phyloP scores from a whole-genome alignment of 2,113 vertebrate species.

The Damaliscus lunatus region DNA sequence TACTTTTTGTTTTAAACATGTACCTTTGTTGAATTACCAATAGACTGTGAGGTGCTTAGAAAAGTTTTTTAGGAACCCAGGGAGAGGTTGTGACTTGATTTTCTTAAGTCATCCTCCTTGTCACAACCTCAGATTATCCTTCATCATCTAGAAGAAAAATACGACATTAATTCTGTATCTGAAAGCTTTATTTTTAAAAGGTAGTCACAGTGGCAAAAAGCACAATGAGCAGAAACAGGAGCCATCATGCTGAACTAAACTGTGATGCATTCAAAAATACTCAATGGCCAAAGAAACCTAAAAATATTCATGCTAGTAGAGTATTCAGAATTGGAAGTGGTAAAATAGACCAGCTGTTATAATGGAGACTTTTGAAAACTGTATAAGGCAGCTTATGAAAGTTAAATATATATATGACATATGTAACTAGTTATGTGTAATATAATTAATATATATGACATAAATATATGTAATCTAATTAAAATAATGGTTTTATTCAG shows the following conservation, averaged over 20 bases:
- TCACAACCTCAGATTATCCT: neutral
- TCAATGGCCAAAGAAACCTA: neutral
- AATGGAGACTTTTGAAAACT: neutral
- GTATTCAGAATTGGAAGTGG: neutral
- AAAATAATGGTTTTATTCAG: conserved; percentile 9
- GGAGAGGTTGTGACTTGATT: neutral
- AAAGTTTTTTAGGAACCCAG: neutral
- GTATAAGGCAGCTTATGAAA: neutral
- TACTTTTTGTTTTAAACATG: neutral
- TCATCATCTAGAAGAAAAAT: neutral
- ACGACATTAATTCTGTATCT: neutral
- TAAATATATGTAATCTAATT: neutral
- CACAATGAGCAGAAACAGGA: neutral
- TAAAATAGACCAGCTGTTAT: neutral
- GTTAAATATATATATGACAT: neutral
- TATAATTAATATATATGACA: neutral
- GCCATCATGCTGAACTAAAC: neutral
- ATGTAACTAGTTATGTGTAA: neutral
- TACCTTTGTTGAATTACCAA: neutral
- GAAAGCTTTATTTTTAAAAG: conserved; percentile 26
- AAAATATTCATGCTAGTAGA: neutral
- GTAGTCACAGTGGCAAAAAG: neutral
- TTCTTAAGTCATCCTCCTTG: neutral
- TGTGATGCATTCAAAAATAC: neutral
- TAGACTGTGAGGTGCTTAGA: neutral